Percentiles rank a stretch among this genome's conserved stretches.
These are phyloP conservation scores for Lamellibrachia satsuma DNA, from an alignment of 2,888 invertebrate genomes.

Conservation along the genomic window DNA sequence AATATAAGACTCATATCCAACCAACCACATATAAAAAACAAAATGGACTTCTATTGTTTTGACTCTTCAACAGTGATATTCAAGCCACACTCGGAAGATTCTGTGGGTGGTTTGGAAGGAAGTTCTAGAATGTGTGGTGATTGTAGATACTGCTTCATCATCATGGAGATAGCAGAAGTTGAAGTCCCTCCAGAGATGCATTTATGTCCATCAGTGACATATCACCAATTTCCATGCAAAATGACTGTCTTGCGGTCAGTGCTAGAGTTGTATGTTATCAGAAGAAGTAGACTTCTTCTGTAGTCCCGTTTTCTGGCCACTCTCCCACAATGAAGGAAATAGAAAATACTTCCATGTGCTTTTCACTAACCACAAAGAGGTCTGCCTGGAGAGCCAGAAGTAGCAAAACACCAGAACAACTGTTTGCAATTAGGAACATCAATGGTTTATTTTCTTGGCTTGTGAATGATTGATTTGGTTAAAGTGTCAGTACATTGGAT, in stretches of 20 bases:
- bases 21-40: no score
- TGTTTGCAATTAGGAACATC: not conserved
- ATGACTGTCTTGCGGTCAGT: not conserved
- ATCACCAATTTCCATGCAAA: not conserved
- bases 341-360: not conserved
- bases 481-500: not conserved
- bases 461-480: constrained; percentile 17
- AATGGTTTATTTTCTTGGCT: not conserved
- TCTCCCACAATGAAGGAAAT: not conserved
- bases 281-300: not conserved
- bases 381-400: not conserved
- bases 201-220: not conserved
- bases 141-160: not conserved
- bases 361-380: not conserved
- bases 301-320: not conserved
- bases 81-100: not conserved
- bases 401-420: not conserved
- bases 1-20: no score
- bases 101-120: not conserved
- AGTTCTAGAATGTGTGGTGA: not conserved
- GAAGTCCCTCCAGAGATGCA: no score
- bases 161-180: no score
- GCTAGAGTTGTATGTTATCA: not conserved
- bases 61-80: no score
- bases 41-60: no score